Evolutionary conservation across 2,113 vertebrate genomes (phyloP).

Genomic region (Trochalopteron elliotii): DNA sequence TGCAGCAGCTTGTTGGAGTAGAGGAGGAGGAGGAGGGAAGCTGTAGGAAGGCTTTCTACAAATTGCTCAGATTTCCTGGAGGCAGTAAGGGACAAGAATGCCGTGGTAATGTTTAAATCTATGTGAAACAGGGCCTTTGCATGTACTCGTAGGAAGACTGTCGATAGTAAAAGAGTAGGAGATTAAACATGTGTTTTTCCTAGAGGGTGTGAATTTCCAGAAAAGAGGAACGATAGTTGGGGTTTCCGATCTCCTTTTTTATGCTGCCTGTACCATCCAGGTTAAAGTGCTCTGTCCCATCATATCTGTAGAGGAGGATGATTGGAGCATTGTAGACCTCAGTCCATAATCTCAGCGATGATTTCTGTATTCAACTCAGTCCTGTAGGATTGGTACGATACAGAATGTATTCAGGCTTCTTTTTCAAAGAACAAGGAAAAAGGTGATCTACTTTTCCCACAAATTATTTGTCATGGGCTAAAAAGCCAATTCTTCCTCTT

Average conservation of each 20-base stretch:
- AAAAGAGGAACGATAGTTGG: neutral
- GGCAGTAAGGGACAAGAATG: neutral
- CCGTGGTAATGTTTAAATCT: neutral
- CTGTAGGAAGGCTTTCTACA: neutral
- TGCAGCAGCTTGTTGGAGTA: neutral
- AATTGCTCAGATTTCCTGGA: slow-evolving; percentile 14
- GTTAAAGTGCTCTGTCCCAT: neutral
- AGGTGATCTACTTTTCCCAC: neutral
- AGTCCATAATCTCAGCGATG: neutral
- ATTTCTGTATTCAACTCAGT: neutral
- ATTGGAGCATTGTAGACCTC: neutral
- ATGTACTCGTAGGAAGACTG: neutral
- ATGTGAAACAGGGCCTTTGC: neutral
- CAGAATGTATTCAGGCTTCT: neutral
- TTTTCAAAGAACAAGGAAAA: neutral
- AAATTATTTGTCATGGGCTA: neutral
- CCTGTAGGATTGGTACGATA: fast-evolving
- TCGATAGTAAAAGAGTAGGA: neutral
- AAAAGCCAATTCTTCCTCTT: neutral
- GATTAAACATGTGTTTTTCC: neutral
- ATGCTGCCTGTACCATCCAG: neutral
- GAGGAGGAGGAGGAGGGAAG: slow-evolving; percentile 15
- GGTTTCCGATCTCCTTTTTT: neutral
- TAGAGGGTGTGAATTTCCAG: neutral
- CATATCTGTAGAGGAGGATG: fast-evolving